These are phyloP conservation scores for Metopolophium dirhodum DNA, from an alignment of 1,140 invertebrate species.

Conservation along the genomic window DNA sequence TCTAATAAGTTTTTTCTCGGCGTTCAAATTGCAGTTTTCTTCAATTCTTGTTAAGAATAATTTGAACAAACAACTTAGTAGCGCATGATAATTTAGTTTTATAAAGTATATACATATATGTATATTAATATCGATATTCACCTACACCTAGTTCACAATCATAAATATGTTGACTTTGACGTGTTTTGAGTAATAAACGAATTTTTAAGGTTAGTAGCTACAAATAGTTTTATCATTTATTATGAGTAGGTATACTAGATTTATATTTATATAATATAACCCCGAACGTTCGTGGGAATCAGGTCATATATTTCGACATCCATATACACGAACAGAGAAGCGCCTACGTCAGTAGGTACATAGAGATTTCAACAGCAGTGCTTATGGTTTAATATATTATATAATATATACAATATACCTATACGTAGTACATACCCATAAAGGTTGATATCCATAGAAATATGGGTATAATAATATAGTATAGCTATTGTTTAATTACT, in stretches of 20 bases:
- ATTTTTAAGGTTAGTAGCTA: background rate
- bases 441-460: background rate
- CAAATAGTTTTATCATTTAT: conserved; percentile 21
- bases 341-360: conserved; percentile 31
- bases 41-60: background rate
- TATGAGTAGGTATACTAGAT: conserved; percentile 8
- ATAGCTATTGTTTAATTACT: background rate
- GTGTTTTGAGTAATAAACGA: background rate
- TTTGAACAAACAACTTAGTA: too few relatives aligned
- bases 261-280: conserved; percentile 18
- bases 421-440: background rate
- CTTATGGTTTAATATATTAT: background rate
- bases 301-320: conserved; percentile 42
- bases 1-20: background rate
- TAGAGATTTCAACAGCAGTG: conserved; percentile 27
- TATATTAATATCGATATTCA: background rate
- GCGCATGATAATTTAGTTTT: too few relatives aligned
- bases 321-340: conserved; percentile 41
- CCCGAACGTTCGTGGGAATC: conserved; percentile 43
- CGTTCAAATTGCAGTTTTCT: background rate
- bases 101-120: too few relatives aligned
- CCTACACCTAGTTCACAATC: background rate
- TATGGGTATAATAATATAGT: background rate
- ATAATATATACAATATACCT: background rate
- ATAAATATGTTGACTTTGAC: background rate